Base-by-base conservation (phyloP, 2,888 invertebrate genomes). In the Myathropa florea region DNA sequence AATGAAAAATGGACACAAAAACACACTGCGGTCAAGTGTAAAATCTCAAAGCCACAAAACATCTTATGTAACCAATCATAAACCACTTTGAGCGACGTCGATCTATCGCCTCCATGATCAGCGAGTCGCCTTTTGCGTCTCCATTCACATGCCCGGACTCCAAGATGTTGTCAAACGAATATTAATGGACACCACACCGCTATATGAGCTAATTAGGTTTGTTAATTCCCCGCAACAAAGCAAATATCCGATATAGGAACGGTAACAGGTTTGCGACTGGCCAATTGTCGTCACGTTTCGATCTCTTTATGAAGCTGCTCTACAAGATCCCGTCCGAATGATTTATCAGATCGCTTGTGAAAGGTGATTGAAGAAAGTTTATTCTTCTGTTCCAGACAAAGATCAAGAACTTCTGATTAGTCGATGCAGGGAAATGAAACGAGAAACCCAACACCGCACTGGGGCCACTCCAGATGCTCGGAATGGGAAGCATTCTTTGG, bases 131-230 rank as follows among this genome's bases (percentile, higher is more conserved):
- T 46, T n/a, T 46, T 46, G 46, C 46, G 46, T 46, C 46, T n/a
- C 18, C 18, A 18, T 7, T 18, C 46, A 18, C 18, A 46, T 18
- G 46, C 18, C 46, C 46, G 18, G 57, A 24, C 24, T 57, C 24
- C 4, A 2, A 57, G 23, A 55, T 55, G 21, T 12, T 24, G 24
- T 24, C 57, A 7, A n/a, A 12, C n/a, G 14, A 57, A 14, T 24
- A 57, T 26, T 14, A 57, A 57, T 57, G 1, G 24, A 23, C 57
- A 57, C 2, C 57, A 10, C 23, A 24, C 24, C 46, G 55, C 26
- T 55, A 64, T 64, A 14, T 18, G 33, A 33, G 21, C 73, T 64
- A 28, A 64, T 64, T 73, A 36, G 55, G 26, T 64, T 73, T 64
- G 73, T 26, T 53, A 57, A 57, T 73, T 64, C 57, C 1, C 21